Percentiles rank a stretch among this genome's conserved stretches.
Conservation (phyloP, 1,140 invertebrate species). For the Zophobas morio region DNA sequence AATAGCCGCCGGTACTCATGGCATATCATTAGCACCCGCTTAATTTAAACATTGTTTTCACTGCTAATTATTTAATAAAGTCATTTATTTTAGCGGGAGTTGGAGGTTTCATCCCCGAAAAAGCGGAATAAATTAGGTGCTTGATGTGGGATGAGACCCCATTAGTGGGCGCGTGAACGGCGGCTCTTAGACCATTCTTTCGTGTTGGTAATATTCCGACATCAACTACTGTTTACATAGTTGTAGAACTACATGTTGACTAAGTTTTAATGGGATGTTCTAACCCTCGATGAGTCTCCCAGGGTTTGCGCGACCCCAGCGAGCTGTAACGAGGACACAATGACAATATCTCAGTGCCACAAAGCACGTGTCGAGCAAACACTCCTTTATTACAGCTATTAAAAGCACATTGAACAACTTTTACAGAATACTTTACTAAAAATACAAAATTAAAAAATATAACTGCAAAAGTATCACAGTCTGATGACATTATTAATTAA, state of each 20-base stretch:
- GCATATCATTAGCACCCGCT: constrained; percentile 41
- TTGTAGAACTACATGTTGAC: constrained; percentile 25
- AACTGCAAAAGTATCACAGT: no score
- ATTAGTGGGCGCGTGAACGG: constrained; percentile 20
- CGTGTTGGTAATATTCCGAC: constrained; percentile 38
- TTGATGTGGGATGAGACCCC: constrained; percentile 20
- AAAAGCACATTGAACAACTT: background rate
- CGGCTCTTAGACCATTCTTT: constrained; percentile 8
- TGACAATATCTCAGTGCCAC: constrained; percentile 23
- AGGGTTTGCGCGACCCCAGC: constrained; percentile 10
- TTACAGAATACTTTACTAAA: no score
- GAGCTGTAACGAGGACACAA: constrained; percentile 15
- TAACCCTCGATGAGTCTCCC: constrained; percentile 14
- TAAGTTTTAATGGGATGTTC: constrained; percentile 34
- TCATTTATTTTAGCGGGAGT: constrained; percentile 7
- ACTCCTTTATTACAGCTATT: background rate
- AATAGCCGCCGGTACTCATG: constrained; percentile 34
- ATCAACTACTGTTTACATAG: constrained; percentile 39
- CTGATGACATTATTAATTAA: no score
- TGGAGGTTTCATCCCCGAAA: background rate
- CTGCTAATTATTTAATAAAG: constrained; percentile 22
- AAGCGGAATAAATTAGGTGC: constrained; percentile 22
- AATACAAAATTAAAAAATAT: no score
- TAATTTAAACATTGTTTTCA: constrained; percentile 40
- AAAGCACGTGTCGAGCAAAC: background rate